Evolutionary conservation across 2,888 invertebrate species (phyloP).

Genomic region (Dicranocentrus wangi): DNA sequence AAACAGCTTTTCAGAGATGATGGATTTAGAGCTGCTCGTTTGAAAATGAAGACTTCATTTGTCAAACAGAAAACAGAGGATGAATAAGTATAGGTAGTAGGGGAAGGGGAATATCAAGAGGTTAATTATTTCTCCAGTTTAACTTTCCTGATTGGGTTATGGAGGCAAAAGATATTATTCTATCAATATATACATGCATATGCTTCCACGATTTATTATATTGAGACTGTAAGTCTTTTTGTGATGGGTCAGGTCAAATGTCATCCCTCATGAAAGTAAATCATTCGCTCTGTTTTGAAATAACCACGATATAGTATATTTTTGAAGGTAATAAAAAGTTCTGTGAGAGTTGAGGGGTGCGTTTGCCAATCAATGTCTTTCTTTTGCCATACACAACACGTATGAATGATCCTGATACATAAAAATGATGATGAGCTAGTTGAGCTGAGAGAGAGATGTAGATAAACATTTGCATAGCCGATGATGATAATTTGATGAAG

Average conservation of each 20-base stretch:
- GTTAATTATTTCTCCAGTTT: slow-evolving; percentile 7
- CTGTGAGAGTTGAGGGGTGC: slow-evolving; percentile 1
- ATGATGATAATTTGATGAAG: slow-evolving; percentile 40
- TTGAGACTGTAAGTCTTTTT: neutral
- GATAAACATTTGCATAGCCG: slow-evolving; percentile 44
- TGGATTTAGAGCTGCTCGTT: slow-evolving; percentile 7
- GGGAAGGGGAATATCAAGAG: too few relatives aligned
- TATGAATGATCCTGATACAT: slow-evolving; percentile 18
- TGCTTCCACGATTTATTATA: neutral
- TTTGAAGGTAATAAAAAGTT: neutral
- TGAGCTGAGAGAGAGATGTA: slow-evolving; percentile 5
- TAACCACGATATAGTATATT: neutral
- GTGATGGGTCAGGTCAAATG: slow-evolving; percentile 58
- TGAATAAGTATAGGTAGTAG: too few relatives aligned
- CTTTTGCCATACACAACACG: neutral
- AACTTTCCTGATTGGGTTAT: neutral
- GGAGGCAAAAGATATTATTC: too few relatives aligned
- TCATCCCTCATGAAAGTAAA: slow-evolving; percentile 48
- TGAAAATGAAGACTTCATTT: slow-evolving; percentile 27
- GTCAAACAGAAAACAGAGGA: slow-evolving; percentile 16
- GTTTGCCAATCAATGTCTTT: slow-evolving; percentile 6
- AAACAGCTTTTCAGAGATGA: neutral
- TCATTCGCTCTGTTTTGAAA: slow-evolving; percentile 14
- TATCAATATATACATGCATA: neutral
- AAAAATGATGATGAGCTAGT: slow-evolving; percentile 22